Evolutionary conservation across 1,140 invertebrate genomes (phyloP).

Genomic region (Leptinotarsa defecta): DNA sequence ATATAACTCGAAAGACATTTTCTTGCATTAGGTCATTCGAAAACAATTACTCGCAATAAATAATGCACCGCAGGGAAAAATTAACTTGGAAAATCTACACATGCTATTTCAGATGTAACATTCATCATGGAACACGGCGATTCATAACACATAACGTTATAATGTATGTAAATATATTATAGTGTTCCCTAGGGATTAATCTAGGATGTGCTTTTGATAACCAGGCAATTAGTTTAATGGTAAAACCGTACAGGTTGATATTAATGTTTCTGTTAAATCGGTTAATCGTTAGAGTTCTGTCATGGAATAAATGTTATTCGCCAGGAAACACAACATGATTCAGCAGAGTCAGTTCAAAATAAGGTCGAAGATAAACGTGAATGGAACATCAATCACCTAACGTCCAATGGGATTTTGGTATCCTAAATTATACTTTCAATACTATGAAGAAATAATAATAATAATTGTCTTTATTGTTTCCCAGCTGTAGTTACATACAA

Average conservation of each 20-base stretch:
- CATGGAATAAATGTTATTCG: not conserved
- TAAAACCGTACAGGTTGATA: constrained; percentile 12
- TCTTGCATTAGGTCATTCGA: not conserved
- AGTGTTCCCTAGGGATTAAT: constrained; percentile 7
- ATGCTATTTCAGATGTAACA: not conserved
- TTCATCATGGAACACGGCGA: not conserved
- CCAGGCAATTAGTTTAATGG: constrained; percentile 15
- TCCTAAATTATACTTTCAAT: no score
- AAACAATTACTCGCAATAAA: not conserved
- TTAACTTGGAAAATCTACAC: not conserved
- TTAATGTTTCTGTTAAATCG: constrained; percentile 16
- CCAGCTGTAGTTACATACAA: no score
- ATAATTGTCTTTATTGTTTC: no score
- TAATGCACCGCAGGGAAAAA: not conserved
- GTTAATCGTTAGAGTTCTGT: not conserved
- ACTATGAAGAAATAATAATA: no score
- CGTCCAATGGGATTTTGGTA: no score
- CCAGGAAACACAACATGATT: no score
- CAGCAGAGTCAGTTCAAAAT: no score
- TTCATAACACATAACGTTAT: constrained; percentile 3
- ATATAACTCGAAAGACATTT: no score
- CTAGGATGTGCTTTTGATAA: constrained; percentile 17
- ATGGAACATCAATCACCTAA: no score
- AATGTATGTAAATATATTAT: constrained; percentile 3
- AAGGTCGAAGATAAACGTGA: no score